Percentiles rank a stretch among this genome's conserved stretches.
Evolutionary conservation across 2,888 invertebrate species (phyloP).

Genomic region (Chaitophorus viminalis): DNA sequence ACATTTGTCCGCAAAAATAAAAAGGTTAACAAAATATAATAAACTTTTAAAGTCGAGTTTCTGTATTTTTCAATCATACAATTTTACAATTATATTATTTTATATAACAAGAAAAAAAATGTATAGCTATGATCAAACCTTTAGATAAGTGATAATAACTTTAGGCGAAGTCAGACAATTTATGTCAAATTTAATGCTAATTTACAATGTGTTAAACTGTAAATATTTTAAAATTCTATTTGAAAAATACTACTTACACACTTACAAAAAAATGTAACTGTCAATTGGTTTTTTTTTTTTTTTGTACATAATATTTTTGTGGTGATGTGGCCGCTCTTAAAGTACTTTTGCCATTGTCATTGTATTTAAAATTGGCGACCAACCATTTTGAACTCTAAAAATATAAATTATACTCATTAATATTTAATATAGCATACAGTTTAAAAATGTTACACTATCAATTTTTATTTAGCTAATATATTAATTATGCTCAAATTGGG

Average conservation of each 20-base stretch:
- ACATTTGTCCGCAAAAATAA: constrained; percentile 56
- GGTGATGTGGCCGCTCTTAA: constrained; percentile 56
- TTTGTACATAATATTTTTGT: constrained; percentile 54
- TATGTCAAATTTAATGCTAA: constrained; percentile 52
- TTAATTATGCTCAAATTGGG: too few species aligned
- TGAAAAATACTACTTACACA: constrained; percentile 57
- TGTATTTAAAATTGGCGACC: constrained; percentile 52
- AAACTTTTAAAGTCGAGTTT: constrained; percentile 37
- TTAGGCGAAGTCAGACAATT: constrained; percentile 19
- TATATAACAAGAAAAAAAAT: constrained; percentile 43
- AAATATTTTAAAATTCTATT: constrained; percentile 42
- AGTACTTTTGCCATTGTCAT: constrained; percentile 59
- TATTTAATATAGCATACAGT: too few species aligned
- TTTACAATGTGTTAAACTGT: constrained; percentile 41
- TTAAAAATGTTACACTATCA: too few species aligned
- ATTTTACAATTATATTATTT: constrained; percentile 44
- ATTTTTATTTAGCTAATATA: too few species aligned
- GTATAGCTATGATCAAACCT: constrained; percentile 7
- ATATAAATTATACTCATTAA: not conserved
- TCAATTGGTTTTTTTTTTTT: constrained; percentile 28
- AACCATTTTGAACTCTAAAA: constrained; percentile 43
- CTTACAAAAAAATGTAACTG: constrained; percentile 54
- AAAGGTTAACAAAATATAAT: constrained; percentile 51
- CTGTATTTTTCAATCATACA: constrained; percentile 42
- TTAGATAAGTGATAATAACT: constrained; percentile 39